Evolutionary conservation across 2,888 invertebrate species (phyloP).

Genomic region (Athalia rosae): DNA sequence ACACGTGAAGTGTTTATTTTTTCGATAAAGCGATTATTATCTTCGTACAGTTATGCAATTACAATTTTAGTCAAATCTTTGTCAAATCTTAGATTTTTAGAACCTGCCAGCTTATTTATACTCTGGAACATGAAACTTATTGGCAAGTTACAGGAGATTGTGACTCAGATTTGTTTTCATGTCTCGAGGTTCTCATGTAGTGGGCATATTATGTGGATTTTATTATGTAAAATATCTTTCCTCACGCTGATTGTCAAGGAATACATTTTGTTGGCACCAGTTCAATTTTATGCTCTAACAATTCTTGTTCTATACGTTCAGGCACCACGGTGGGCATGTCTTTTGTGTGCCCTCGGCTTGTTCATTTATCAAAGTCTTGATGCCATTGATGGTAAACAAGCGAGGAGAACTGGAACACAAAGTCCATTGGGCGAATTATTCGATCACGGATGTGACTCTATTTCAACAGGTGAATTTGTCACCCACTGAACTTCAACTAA

Average conservation of each 20-base stretch:
- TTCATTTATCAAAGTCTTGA: conserved; percentile 98
- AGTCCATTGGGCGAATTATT: conserved; percentile 98
- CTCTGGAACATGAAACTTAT: too few relatives aligned
- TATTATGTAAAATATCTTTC: too few relatives aligned
- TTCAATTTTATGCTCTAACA: conserved; percentile 1
- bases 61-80: too few relatives aligned
- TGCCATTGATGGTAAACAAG: conserved; percentile 99
- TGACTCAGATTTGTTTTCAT: too few relatives aligned
- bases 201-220: too few relatives aligned
- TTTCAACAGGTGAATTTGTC: conserved; percentile 84
- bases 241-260: not conserved
- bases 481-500: conserved; percentile 9
- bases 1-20: too few relatives aligned
- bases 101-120: too few relatives aligned
- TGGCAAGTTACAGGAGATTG: too few relatives aligned
- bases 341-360: conserved; percentile 93
- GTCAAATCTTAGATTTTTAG: too few relatives aligned
- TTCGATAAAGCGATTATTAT: too few relatives aligned
- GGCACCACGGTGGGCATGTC: conserved; percentile 95
- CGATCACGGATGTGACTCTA: conserved; percentile 99
- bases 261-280: conserved; percentile 15
- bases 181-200: too few relatives aligned
- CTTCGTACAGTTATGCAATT: too few relatives aligned
- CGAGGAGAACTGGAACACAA: conserved; percentile 93
- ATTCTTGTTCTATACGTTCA: conserved; percentile 61